phyloP scores from a whole-genome alignment of 2,888 invertebrate species.

The Pachliopta kotzebuea region DNA sequence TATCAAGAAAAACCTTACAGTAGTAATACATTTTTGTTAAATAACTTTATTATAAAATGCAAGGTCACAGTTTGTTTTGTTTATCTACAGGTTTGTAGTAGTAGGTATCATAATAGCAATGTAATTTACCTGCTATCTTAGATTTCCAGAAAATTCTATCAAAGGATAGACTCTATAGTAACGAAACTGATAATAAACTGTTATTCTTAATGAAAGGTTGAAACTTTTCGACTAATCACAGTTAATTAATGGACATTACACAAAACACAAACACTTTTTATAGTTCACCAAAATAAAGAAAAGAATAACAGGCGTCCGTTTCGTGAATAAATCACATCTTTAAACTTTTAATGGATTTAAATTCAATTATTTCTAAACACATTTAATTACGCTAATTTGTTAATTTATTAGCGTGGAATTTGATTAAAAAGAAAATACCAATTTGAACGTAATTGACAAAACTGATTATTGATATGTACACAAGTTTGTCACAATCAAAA shows the following conservation, averaged over 20 bases:
- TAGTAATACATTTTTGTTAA: not conserved
- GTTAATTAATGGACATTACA: not conserved
- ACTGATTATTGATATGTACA: conserved; percentile 32
- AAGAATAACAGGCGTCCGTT: not conserved
- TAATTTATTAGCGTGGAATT: not conserved
- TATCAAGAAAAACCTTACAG: too few species aligned
- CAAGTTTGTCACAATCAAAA: conserved; percentile 30
- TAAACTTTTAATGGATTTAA: not conserved
- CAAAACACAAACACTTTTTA: not conserved
- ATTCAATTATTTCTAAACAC: conserved; percentile 17
- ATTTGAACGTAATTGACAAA: conserved; percentile 26
- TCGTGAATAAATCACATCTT: not conserved
- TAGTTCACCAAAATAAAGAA: not conserved
- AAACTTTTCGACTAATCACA: not conserved
- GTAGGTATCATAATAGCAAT: not conserved
- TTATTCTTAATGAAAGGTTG: not conserved
- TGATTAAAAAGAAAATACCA: conserved; percentile 29
- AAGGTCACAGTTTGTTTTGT: not conserved
- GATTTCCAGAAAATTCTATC: not conserved
- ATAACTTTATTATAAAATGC: not conserved
- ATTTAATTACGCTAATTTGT: conserved; percentile 22
- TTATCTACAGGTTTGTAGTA: not conserved
- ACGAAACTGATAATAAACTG: not conserved
- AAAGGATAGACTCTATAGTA: not conserved
- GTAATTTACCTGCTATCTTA: not conserved